phyloP scores from a whole-genome alignment of 2,113 vertebrate species.

The Clarias macrocephalus region DNA sequence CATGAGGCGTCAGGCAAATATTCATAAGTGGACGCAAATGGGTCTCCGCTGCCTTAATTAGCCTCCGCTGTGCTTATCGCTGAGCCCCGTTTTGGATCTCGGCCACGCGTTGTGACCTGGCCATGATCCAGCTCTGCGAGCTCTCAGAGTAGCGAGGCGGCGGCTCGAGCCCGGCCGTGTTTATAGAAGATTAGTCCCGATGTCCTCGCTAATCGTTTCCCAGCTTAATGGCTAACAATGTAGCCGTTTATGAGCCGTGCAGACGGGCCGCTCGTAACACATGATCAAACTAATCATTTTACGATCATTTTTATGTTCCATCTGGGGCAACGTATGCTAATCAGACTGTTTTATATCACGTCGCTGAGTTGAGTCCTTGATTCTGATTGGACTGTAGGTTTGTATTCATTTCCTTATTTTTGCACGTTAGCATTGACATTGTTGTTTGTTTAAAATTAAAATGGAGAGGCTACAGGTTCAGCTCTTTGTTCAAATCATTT shows the following conservation, averaged over 20 bases:
- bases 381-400: not conserved
- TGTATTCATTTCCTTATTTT: not conserved
- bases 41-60: conserved; percentile 68
- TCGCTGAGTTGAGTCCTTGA: not conserved
- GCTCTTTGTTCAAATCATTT: not conserved
- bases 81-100: conserved; percentile 68
- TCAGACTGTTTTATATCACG: conserved; percentile 19
- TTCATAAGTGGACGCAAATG: conserved; percentile 65
- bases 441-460: not conserved
- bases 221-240: conserved; percentile 73
- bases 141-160: conserved; percentile 56
- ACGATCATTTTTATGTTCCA: conserved; percentile 39
- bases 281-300: conserved; percentile 38
- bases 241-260: conserved; percentile 66
- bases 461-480: not conserved
- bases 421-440: not conserved
- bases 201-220: conserved; percentile 60
- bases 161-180: conserved; percentile 63
- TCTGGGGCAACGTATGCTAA: conserved; percentile 37
- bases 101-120: conserved; percentile 67
- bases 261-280: conserved; percentile 57
- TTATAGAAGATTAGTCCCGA: conserved; percentile 69
- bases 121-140: conserved; percentile 59
- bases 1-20: conserved; percentile 5
- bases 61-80: conserved; percentile 69